Evolutionary conservation across 2,113 vertebrate species (phyloP).

Genomic region (Pygoscelis adeliae): DNA sequence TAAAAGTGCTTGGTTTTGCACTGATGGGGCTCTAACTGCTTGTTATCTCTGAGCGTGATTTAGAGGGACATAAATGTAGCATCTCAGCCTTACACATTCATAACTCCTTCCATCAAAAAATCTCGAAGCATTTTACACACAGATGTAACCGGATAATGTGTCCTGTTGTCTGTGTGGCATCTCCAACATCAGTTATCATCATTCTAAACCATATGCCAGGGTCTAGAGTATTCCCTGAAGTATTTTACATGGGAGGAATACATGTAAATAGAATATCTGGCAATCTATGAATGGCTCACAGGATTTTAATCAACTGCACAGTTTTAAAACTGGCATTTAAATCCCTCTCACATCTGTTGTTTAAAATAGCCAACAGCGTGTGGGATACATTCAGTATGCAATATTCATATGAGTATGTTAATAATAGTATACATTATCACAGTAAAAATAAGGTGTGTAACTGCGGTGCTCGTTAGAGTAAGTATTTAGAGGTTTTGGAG

Average conservation of each 20-base stretch:
- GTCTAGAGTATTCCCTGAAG: slow-evolving; percentile 55
- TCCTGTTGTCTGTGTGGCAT: slow-evolving; percentile 63
- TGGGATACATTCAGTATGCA: slow-evolving; percentile 15
- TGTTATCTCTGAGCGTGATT: slow-evolving; percentile 43
- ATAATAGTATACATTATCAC: slow-evolving; percentile 1
- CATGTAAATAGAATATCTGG: slow-evolving; percentile 59
- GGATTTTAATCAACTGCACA: slow-evolving; percentile 53
- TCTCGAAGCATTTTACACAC: slow-evolving; percentile 27
- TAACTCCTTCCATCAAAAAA: slow-evolving; percentile 45
- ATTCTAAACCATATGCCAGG: slow-evolving; percentile 42
- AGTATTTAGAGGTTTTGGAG: neutral
- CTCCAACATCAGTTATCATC: slow-evolving; percentile 33
- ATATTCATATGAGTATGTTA: slow-evolving; percentile 30
- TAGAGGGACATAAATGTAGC: slow-evolving; percentile 28
- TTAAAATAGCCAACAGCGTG: slow-evolving; percentile 29
- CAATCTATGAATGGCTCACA: slow-evolving; percentile 58
- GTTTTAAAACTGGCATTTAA: slow-evolving; percentile 60
- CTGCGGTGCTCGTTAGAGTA: neutral
- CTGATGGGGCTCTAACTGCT: slow-evolving; percentile 1
- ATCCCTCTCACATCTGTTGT: slow-evolving; percentile 57
- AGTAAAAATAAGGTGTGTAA: neutral
- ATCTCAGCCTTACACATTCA: slow-evolving; percentile 40
- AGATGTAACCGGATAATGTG: slow-evolving; percentile 48
- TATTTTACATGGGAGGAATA: slow-evolving; percentile 48
- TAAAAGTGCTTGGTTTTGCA: slow-evolving; percentile 11